Percentiles rank a stretch among this genome's conserved stretches.
phyloP scores from a whole-genome alignment of 1,140 invertebrate species.

The Bombus huntii region DNA sequence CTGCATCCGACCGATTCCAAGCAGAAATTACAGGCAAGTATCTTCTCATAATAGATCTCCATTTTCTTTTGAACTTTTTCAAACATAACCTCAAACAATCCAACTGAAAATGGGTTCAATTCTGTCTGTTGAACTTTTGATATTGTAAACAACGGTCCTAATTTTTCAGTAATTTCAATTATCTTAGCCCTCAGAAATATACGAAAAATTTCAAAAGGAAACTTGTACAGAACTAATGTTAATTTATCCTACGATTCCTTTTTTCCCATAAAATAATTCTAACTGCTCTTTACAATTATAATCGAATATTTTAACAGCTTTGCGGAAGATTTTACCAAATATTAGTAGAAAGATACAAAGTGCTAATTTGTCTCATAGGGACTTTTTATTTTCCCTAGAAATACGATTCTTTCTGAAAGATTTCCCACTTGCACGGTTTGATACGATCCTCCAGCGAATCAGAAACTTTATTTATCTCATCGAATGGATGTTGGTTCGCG shows the following conservation, averaged over 20 bases:
- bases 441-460: background rate
- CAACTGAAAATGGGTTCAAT: background rate
- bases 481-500: background rate
- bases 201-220: background rate
- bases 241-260: no score
- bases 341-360: background rate
- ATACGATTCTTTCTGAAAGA: no score
- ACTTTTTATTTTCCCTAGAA: background rate
- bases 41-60: no score
- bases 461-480: background rate
- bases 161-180: background rate
- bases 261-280: no score
- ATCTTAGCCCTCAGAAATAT: background rate
- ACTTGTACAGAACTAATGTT: background rate
- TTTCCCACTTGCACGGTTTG: background rate
- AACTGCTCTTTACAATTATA: no score
- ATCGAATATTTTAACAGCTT: no score
- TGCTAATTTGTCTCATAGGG: background rate
- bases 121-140: background rate
- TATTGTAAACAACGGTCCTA: background rate
- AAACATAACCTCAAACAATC: background rate
- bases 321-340: no score
- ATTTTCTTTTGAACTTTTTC: background rate
- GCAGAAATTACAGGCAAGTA: constrained; percentile 87
- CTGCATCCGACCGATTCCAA: constrained; percentile 83